Evolutionary conservation across 2,888 invertebrate species (phyloP).

Genomic region (Erebia ligea): DNA sequence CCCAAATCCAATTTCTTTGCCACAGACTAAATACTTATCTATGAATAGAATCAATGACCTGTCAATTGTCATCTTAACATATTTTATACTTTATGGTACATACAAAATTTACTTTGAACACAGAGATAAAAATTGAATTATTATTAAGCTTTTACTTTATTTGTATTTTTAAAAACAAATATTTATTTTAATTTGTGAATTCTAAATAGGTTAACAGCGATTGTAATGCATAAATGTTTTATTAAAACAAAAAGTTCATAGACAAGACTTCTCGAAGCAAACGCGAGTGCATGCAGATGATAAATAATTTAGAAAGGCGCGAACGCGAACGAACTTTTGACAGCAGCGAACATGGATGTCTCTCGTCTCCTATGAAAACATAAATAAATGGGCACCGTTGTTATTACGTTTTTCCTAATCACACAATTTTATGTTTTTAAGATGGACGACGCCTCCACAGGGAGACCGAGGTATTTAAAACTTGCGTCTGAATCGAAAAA

Average conservation of each 20-base stretch:
- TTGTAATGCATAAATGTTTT: neutral
- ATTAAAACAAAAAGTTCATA: constrained; percentile 40
- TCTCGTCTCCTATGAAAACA: constrained; percentile 63
- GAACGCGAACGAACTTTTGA: constrained; percentile 59
- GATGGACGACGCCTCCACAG: constrained; percentile 74
- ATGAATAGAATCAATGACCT: too few relatives aligned
- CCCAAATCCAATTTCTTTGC: neutral
- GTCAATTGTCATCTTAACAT: neutral
- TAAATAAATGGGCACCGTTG: constrained; percentile 82
- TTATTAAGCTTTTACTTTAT: too few relatives aligned
- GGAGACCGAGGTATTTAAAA: constrained; percentile 56
- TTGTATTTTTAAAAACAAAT: too few relatives aligned
- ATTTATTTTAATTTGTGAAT: too few relatives aligned
- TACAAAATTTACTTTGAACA: neutral
- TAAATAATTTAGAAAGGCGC: constrained; percentile 36
- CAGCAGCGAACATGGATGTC: constrained; percentile 64
- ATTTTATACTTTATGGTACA: constrained; percentile 14
- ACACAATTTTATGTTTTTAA: constrained; percentile 69
- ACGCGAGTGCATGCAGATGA: constrained; percentile 40
- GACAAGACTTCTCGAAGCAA: constrained; percentile 40
- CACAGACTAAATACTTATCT: too few relatives aligned
- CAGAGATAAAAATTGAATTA: too few relatives aligned
- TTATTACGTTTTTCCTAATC: constrained; percentile 76
- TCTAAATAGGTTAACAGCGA: too few relatives aligned
- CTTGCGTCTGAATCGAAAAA: neutral